Base-by-base conservation (phyloP, 2,888 invertebrate species). In the Temnothorax ravouxi region DNA sequence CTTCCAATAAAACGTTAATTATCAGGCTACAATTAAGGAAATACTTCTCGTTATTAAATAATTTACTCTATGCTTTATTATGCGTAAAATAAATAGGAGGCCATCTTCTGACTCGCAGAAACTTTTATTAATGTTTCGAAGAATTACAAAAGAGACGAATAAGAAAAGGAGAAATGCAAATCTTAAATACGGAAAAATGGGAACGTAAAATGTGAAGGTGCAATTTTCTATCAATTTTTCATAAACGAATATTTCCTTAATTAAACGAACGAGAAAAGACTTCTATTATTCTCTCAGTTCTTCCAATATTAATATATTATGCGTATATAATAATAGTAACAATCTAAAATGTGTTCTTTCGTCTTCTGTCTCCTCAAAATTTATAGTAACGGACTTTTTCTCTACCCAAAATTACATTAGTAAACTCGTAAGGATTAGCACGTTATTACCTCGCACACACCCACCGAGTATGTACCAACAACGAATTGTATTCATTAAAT, bases 401-500 rank as follows among this genome's bases (percentile, higher is more conserved):
- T 25, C 21, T n/a, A 13, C 18, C 3, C 3, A 74, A 44, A 74
- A 74, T 74, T 44, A 59, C 6, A n/a, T 74, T 29, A 59, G n/a
- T n/a, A 61, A 44, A 61, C 29, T 56, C 6, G 1, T 61, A 44
- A 56, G 18, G 13, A 61, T 74, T 74, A 74, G 9, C 44, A 29
- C 5, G 59, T 61, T 62, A 47, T 34, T 8, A 47, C 15, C 18
- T 18, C 52, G 3, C 34, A 21, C n/a, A 21, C 41, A 11, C 25
- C 1, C 25, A 0, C 6, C 25, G 9, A 25, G n/a, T n/a, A 34
- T 11, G 13, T n/a, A 18, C 54, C 29, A 29, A 29, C 38, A 52
- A 77, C 47, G 41, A 69, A 41, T 67, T 41, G 64, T 21, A 41
- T 54, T 69, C 11, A 69, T 77, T 77, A 77, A 77, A 69, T 54